Conservation (phyloP, 1,140 invertebrate species). For the Tetramorium simillimum region DNA sequence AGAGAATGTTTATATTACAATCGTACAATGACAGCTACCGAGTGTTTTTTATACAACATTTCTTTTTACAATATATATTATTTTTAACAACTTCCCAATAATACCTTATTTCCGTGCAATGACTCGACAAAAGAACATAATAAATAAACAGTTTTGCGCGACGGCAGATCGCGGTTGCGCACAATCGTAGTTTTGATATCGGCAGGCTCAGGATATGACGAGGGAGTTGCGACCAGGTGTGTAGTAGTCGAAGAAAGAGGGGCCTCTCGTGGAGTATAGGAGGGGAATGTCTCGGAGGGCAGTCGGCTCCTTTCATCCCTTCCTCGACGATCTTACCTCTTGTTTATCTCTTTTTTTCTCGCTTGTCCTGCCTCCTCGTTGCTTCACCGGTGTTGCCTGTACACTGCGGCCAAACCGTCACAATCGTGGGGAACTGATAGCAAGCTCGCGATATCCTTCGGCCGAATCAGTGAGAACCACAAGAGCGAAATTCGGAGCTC, state of each 20-base stretch:
- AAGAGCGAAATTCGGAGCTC: conserved; percentile 37
- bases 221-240: conserved; percentile 75
- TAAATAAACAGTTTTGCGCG: conserved; percentile 43
- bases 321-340: conserved; percentile 60
- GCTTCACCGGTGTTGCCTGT: conserved; percentile 35
- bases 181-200: conserved; percentile 67
- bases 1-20: background rate
- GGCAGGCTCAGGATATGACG: conserved; percentile 58
- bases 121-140: background rate
- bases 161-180: conserved; percentile 27
- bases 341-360: conserved; percentile 74
- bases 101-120: background rate
- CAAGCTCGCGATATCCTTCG: conserved; percentile 33
- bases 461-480: conserved; percentile 37
- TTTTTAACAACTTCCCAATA: background rate
- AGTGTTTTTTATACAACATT: background rate
- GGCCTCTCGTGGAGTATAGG: conserved; percentile 18
- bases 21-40: background rate
- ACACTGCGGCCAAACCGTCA: conserved; percentile 35
- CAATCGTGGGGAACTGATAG: conserved; percentile 67
- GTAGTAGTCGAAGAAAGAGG: conserved; percentile 68
- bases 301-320: conserved; percentile 79
- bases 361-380: conserved; percentile 66
- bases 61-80: background rate
- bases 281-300: conserved; percentile 70